Percentiles rank a stretch among this genome's conserved stretches.
phyloP scores from a whole-genome alignment of 2,888 invertebrate species.

The Operophtera brumata region DNA sequence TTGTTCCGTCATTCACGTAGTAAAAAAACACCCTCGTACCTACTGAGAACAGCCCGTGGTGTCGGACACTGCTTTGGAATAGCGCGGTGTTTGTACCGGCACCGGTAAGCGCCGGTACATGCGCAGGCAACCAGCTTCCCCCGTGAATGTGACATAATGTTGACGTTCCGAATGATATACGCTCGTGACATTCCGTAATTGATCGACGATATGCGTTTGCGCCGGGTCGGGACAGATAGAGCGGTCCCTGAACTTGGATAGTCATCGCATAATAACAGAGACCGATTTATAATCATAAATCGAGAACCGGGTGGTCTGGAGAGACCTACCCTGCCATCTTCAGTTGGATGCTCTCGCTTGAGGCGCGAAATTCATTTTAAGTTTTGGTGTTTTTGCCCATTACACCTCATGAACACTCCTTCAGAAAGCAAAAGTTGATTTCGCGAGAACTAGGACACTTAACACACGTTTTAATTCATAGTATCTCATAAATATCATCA shows the following conservation, averaged over 20 bases:
- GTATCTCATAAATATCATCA: no score
- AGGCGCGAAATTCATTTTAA: no score
- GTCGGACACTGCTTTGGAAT: not conserved
- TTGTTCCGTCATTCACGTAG: no score
- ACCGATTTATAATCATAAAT: conserved; percentile 4
- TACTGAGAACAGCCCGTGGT: no score
- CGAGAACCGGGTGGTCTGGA: not conserved
- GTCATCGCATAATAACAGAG: conserved; percentile 19
- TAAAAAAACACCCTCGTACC: no score
- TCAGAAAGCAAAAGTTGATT: no score
- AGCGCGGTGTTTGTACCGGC: not conserved
- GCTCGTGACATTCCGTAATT: conserved; percentile 56
- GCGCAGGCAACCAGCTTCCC: not conserved
- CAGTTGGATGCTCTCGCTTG: no score
- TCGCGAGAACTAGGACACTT: no score
- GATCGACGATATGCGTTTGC: conserved; percentile 51
- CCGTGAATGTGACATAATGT: conserved; percentile 7
- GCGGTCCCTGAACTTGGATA: conserved; percentile 35
- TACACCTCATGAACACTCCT: no score
- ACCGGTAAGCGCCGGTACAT: not conserved
- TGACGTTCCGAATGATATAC: conserved; percentile 39
- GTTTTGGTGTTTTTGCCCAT: no score
- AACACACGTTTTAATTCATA: no score
- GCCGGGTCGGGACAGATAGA: conserved; percentile 24
- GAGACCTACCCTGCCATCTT: no score